Evolutionary conservation across 2,888 invertebrate genomes (phyloP).

Genomic region (Metacarcinus magister): DNA sequence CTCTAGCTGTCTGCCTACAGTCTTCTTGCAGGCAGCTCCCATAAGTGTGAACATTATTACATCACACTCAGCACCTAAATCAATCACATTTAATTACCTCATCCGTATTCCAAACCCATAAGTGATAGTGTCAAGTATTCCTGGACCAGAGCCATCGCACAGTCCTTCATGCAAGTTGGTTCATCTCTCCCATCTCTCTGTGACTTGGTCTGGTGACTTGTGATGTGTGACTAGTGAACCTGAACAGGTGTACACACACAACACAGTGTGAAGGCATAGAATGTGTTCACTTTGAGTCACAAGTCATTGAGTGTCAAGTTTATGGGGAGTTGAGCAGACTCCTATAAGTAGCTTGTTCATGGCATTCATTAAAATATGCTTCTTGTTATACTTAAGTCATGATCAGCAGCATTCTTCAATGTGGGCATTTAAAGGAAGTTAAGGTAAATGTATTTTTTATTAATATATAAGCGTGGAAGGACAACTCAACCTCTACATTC

Average conservation of each 20-base stretch:
- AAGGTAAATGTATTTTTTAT: slow-evolving; percentile 19
- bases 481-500: slow-evolving; percentile 22
- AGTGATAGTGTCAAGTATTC: not conserved
- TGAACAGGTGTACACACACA: not conserved
- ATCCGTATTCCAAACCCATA: not conserved
- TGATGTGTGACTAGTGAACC: not conserved
- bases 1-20: not conserved
- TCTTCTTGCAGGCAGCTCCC: slow-evolving; percentile 3
- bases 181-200: not conserved
- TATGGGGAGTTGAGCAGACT: not conserved
- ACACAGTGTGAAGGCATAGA: not conserved
- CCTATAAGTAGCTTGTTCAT: not conserved
- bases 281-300: not conserved
- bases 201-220: not conserved
- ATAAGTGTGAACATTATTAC: slow-evolving; percentile 49
- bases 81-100: not conserved
- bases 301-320: not conserved
- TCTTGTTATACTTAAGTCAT: slow-evolving; percentile 28
- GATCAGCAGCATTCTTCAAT: not conserved
- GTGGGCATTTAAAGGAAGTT: not conserved
- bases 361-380: not conserved
- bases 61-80: slow-evolving; percentile 28
- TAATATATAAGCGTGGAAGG: not conserved
- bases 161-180: not conserved
- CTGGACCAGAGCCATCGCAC: not conserved